Base-by-base conservation (phyloP, 2,113 vertebrate species). In the Lathamus discolor region DNA sequence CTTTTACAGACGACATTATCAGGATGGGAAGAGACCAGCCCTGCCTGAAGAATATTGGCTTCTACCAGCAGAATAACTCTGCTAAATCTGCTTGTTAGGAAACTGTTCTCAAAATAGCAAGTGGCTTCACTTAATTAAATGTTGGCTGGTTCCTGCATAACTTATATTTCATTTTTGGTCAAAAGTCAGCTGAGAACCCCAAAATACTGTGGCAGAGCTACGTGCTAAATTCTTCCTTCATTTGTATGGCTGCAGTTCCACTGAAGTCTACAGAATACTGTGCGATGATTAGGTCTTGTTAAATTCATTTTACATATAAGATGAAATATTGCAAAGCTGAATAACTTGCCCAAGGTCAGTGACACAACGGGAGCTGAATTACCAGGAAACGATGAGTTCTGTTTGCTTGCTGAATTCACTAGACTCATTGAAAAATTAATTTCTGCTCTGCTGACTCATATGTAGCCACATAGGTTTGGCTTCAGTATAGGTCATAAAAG, bases 81-180 rank as follows among this genome's bases (percentile, higher is more conserved):
- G 46, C 74, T 89, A 79, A 88, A 80, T 79, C 83, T 86, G 49
- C 59, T 59, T 70, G 37, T 83, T 93, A 84, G 76, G 51, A 78
- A 91, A 81, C 57, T 73, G 43, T 28, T 90, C 86, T 88, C 3
- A 23, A 91, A 96, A 93, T 73, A 95, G 83, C 49, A 89, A 69
- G 72, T 91, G 62, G 63, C 16, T 91, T 82, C 77, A 63, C 41
- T 91, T 93, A 87, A 92, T 95, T 95, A 96, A 92, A 96, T 84
- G 86, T 66, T 92, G 87, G 62, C 33, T 1, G 0, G 49, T 85
- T 83, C 37, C 46, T 89, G 86, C 81, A 87, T 91, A 87, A 92
- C 95, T 95, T 89, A 93, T 49, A 66, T 93, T 95, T 95, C 49
- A 79, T 91, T 89, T 92, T 93, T 55, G 86, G 83, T 92, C 95